A percentile compares a stretch with the other conserved stretches of the same genome.
These are phyloP conservation scores for Cirrhinus mrigala DNA, from an alignment of 2,797 vertebrate species.

Conservation along the genomic window DNA sequence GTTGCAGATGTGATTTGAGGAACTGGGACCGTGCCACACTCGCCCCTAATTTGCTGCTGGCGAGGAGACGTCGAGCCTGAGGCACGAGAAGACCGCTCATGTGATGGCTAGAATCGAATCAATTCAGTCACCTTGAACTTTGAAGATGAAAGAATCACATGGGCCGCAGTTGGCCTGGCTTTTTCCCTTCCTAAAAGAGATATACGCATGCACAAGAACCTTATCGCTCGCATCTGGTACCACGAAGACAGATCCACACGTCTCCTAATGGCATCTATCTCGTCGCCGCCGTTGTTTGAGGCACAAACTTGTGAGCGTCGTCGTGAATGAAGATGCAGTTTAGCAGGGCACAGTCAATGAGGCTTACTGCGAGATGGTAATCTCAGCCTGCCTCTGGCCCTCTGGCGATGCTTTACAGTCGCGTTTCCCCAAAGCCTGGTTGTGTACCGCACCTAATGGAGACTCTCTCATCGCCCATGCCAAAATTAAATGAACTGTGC, in stretches of 20 bases:
- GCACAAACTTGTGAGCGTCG: slow-evolving; percentile 37
- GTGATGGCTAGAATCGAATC: slow-evolving; percentile 67
- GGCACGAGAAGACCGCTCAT: slow-evolving; percentile 51
- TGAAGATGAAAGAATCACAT: slow-evolving; percentile 71
- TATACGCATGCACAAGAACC: slow-evolving; percentile 16
- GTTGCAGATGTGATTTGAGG: slow-evolving; percentile 65
- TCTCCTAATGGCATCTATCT: slow-evolving; percentile 37
- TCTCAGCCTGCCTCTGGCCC: slow-evolving; percentile 63
- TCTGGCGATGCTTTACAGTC: slow-evolving; percentile 60
- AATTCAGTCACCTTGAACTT: slow-evolving; percentile 77
- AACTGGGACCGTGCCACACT: slow-evolving; percentile 63
- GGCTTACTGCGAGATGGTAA: slow-evolving; percentile 63
- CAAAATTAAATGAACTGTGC: slow-evolving; percentile 67
- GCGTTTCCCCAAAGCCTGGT: slow-evolving; percentile 63
- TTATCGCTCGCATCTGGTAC: slow-evolving; percentile 17
- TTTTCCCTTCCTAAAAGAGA: slow-evolving; percentile 13
- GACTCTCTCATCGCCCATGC: slow-evolving; percentile 60
- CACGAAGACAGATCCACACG: not conserved
- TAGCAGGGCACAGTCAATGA: slow-evolving; percentile 61
- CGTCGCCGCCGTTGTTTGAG: slow-evolving; percentile 47
- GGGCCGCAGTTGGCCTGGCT: slow-evolving; percentile 59
- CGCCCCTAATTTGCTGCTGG: slow-evolving; percentile 67
- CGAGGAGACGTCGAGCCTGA: slow-evolving; percentile 62
- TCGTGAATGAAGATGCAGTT: slow-evolving; percentile 54
- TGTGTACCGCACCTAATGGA: slow-evolving; percentile 61